Evolutionary conservation across 1,140 invertebrate species (phyloP).

Genomic region (Drosophila arizonae): DNA sequence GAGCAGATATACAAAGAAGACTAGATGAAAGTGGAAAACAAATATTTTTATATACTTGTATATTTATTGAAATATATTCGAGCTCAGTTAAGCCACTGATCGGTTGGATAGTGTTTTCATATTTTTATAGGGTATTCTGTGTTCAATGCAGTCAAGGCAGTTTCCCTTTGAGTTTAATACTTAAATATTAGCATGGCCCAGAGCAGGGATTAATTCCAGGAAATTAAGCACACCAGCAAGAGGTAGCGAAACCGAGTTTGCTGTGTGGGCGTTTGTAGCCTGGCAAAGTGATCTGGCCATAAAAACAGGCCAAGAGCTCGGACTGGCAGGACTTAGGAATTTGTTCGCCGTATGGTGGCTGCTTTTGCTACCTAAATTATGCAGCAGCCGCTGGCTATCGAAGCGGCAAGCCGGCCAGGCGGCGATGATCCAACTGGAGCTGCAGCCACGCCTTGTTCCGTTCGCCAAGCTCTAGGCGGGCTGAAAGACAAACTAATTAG

Average conservation of each 20-base stretch:
- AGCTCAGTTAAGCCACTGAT: background rate
- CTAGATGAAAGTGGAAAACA: too few species aligned
- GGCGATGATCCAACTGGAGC: conserved; percentile 23
- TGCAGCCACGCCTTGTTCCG: conserved; percentile 18
- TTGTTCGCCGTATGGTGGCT: conserved; percentile 30
- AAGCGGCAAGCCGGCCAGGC: conserved; percentile 1
- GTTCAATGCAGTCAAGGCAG: background rate
- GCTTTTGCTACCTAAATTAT: conserved; percentile 71
- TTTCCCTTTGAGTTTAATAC: background rate
- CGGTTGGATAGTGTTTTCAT: background rate
- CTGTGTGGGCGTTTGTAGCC: conserved; percentile 70
- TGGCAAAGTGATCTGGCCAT: conserved; percentile 41
- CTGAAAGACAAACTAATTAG: conserved; percentile 72
- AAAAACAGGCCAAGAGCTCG: conserved; percentile 7
- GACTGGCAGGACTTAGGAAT: conserved; percentile 27
- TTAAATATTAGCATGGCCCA: conserved; percentile 63
- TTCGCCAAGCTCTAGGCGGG: conserved; percentile 19
- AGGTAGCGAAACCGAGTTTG: conserved; percentile 14
- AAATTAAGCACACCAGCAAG: conserved; percentile 42
- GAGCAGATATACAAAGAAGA: too few species aligned
- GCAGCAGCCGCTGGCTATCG: conserved; percentile 56
- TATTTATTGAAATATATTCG: background rate
- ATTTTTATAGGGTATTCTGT: conserved; percentile 1
- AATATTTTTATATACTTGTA: too few species aligned
- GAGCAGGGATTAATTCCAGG: conserved; percentile 62